Evolutionary conservation across 1,140 invertebrate genomes (phyloP).

Genomic region (Cardiocondyla obscurior): DNA sequence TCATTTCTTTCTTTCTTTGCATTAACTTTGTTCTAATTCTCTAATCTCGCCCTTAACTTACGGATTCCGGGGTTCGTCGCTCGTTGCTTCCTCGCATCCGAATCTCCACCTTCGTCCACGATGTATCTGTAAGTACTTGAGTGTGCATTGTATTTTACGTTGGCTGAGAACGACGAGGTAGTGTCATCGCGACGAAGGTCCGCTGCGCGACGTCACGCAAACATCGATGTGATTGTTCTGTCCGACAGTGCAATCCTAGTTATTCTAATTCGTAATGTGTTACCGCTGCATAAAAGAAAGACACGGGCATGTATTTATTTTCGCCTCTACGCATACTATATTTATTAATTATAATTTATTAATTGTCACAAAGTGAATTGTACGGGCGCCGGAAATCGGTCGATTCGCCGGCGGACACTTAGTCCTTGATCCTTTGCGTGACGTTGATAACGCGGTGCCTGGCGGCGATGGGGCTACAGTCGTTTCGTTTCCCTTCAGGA

Average conservation of each 20-base stretch:
- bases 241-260: neutral
- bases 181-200: slow-evolving; percentile 59
- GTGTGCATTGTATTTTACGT: slow-evolving; percentile 65
- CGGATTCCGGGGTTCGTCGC: neutral
- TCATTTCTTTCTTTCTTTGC: neutral
- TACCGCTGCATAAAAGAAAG: neutral
- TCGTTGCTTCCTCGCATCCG: neutral
- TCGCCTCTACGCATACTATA: neutral
- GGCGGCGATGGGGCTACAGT: slow-evolving; percentile 56
- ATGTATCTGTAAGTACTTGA: slow-evolving; percentile 68
- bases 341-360: slow-evolving; percentile 7
- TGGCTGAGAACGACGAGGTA: slow-evolving; percentile 40
- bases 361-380: neutral
- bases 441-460: slow-evolving; percentile 43
- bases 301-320: neutral
- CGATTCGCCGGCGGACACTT: neutral
- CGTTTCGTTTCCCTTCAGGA: slow-evolving; percentile 67
- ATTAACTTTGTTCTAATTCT: no score
- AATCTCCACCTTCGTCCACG: slow-evolving; percentile 49
- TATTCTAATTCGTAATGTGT: neutral
- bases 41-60: neutral
- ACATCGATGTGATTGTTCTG: slow-evolving; percentile 11
- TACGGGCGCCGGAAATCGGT: neutral
- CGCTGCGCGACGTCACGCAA: slow-evolving; percentile 44
- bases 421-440: slow-evolving; percentile 22